Evolutionary conservation across 2,797 vertebrate genomes (phyloP).

Genomic region (Sebastolobus alascanus): DNA sequence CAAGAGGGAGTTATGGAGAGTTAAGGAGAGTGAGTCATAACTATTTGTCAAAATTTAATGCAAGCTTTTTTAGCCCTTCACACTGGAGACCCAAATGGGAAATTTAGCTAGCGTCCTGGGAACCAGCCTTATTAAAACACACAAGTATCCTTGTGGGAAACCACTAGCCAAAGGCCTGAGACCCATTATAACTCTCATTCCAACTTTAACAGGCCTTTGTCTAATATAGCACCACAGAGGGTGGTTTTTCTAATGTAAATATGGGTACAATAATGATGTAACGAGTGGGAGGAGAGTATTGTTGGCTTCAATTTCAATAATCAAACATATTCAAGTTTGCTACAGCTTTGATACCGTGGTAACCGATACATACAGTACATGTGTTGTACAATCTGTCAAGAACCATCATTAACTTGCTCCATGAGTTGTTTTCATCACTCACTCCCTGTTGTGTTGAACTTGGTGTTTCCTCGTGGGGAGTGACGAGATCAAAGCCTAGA

Average conservation of each 20-base stretch:
- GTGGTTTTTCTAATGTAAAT: slow-evolving; percentile 12
- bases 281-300: neutral
- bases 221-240: slow-evolving; percentile 22
- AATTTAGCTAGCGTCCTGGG: slow-evolving; percentile 39
- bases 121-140: slow-evolving; percentile 60
- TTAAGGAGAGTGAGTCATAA: slow-evolving; percentile 33
- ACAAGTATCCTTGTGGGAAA: slow-evolving; percentile 50
- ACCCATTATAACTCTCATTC: slow-evolving; percentile 44
- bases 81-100: slow-evolving; percentile 40
- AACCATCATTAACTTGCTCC: neutral
- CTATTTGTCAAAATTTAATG: slow-evolving; percentile 55
- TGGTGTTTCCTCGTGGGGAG: neutral
- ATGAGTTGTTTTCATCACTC: neutral
- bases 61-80: slow-evolving; percentile 30
- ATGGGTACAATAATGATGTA: slow-evolving; percentile 5
- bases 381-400: neutral
- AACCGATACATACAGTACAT: neutral
- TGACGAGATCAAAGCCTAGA: neutral
- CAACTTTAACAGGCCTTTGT: slow-evolving; percentile 39
- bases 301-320: neutral
- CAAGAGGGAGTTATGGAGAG: slow-evolving; percentile 2
- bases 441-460: neutral
- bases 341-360: neutral
- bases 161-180: slow-evolving; percentile 19
- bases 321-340: neutral